Conservation (phyloP, 1,140 invertebrate genomes). For the Zaprionus ghesquierei region DNA sequence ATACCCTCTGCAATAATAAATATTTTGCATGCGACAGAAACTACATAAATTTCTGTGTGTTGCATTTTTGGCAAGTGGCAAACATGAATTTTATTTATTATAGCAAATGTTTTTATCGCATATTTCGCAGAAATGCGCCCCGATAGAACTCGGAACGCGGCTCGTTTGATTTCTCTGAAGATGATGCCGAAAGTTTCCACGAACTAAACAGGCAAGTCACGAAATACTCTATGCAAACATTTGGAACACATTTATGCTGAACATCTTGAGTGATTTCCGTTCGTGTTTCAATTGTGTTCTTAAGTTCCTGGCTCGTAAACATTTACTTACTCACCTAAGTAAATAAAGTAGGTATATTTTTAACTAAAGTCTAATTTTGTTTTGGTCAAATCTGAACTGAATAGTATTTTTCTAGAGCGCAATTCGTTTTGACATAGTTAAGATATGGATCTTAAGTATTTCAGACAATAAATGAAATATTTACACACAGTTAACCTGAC, state of each 20-base stretch:
- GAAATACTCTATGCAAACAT: background rate
- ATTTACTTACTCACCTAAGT: background rate
- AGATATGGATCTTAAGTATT: background rate
- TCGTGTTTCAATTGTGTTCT: background rate
- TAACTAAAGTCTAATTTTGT: background rate
- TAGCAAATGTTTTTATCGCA: slow-evolving; percentile 44
- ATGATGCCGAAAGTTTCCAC: slow-evolving; percentile 15
- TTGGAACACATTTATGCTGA: background rate
- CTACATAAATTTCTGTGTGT: background rate
- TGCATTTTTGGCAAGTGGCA: slow-evolving; percentile 37
- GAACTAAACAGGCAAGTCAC: slow-evolving; percentile 10
- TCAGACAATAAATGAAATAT: slow-evolving; percentile 14
- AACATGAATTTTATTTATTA: slow-evolving; percentile 59
- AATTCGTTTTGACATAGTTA: slow-evolving; percentile 11
- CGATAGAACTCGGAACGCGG: background rate
- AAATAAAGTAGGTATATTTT: slow-evolving; percentile 1
- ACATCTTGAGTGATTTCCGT: background rate
- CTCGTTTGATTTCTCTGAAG: background rate
- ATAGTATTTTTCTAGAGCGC: slow-evolving; percentile 3
- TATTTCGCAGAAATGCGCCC: slow-evolving; percentile 54
- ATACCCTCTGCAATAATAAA: no score
- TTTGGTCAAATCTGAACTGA: background rate
- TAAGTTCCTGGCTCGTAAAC: background rate
- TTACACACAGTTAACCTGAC: background rate
- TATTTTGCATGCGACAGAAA: background rate